Conservation (phyloP, 1,140 invertebrate species). For the Plutomurus gul region DNA sequence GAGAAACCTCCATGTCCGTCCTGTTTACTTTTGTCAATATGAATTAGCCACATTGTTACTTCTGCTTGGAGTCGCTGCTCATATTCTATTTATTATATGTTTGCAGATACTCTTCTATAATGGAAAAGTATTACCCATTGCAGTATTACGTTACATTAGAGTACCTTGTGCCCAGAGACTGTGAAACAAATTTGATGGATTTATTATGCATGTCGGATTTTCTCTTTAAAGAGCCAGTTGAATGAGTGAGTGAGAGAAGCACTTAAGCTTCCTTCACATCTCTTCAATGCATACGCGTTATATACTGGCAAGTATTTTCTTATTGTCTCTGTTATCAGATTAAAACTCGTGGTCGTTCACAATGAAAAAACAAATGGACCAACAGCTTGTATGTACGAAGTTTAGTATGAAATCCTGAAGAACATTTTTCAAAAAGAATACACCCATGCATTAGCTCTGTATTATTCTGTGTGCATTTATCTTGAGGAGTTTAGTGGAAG, state of each 20-base stretch:
- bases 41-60: slow-evolving; percentile 27
- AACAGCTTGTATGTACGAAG: neutral
- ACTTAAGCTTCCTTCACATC: neutral
- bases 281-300: too few relatives aligned
- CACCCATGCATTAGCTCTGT: too few relatives aligned
- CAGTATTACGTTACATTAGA: neutral
- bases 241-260: neutral
- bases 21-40: slow-evolving; percentile 22
- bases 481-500: too few relatives aligned
- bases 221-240: neutral
- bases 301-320: too few relatives aligned
- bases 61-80: neutral
- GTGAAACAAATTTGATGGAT: slow-evolving; percentile 20
- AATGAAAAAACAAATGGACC: neutral
- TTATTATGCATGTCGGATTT: slow-evolving; percentile 20
- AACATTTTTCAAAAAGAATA: too few relatives aligned
- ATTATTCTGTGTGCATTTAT: too few relatives aligned
- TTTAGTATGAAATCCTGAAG: neutral
- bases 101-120: too few relatives aligned
- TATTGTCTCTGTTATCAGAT: too few relatives aligned
- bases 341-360: too few relatives aligned
- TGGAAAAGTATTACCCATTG: too few relatives aligned
- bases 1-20: slow-evolving; percentile 22
- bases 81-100: too few relatives aligned
- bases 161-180: neutral